phyloP scores from a whole-genome alignment of 2,888 invertebrate species.

The Troides aeacus region DNA sequence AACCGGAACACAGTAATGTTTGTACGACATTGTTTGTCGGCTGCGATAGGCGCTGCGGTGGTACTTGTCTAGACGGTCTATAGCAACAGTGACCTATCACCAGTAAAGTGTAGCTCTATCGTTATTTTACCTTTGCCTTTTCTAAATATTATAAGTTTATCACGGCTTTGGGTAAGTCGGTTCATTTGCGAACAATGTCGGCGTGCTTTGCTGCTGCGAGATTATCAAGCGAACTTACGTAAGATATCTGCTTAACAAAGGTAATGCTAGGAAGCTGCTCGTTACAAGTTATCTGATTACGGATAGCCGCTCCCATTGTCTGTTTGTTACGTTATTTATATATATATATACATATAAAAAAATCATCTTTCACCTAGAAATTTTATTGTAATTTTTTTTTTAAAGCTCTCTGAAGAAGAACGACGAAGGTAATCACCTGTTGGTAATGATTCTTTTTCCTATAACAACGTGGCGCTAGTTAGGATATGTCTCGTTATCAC shows the following conservation, averaged over 20 bases:
- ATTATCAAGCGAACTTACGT: constrained; percentile 14
- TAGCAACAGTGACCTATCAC: no score
- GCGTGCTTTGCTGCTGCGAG: background rate
- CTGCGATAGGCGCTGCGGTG: no score
- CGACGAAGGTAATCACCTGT: no score
- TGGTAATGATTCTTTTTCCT: no score
- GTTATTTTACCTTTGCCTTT: background rate
- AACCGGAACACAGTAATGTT: no score
- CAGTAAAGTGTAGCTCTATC: background rate
- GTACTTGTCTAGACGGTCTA: no score
- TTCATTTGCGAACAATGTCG: background rate
- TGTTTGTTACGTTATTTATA: background rate
- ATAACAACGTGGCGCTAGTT: no score
- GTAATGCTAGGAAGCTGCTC: constrained; percentile 17
- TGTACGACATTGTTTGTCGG: no score
- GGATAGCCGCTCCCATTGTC: constrained; percentile 23
- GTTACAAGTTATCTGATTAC: constrained; percentile 17
- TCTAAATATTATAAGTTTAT: background rate
- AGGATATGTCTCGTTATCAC: no score
- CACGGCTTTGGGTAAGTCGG: background rate
- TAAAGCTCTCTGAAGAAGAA: no score
- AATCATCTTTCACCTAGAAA: background rate
- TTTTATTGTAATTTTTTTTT: background rate
- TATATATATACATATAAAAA: background rate
- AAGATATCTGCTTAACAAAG: constrained; percentile 23